Evolutionary conservation across 2,113 vertebrate species (phyloP).

Genomic region (Plecotus auritus): DNA sequence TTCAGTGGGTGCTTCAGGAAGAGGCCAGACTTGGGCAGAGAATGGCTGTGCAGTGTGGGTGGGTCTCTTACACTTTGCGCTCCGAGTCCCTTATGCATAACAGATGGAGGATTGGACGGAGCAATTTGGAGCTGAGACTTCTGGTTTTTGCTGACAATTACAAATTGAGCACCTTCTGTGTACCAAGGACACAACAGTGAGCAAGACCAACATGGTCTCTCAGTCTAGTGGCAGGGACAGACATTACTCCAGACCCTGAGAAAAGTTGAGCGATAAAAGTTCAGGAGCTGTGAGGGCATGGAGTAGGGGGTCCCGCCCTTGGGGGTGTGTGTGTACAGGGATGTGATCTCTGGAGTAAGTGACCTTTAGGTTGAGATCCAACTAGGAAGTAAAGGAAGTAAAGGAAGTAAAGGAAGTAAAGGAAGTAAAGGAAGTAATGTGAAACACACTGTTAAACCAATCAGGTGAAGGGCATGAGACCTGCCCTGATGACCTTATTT

Average conservation of each 20-base stretch:
- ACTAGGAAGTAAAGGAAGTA: background rate
- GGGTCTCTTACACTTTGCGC: background rate
- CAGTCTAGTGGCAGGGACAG: background rate
- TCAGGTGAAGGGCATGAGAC: background rate
- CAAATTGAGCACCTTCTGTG: background rate
- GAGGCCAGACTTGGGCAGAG: background rate
- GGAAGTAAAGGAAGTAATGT: no score
- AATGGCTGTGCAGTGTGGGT: fast-evolving
- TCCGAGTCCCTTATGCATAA: background rate
- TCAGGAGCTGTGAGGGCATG: background rate
- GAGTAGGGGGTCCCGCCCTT: background rate
- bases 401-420: background rate
- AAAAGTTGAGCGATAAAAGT: background rate
- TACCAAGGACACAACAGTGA: background rate
- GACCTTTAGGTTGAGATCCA: background rate
- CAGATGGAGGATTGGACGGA: background rate
- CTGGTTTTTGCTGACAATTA: slow-evolving; percentile 28
- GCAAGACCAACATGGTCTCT: background rate
- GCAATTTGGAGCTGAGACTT: background rate
- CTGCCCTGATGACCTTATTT: background rate
- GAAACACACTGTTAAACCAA: background rate
- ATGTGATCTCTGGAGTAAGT: background rate
- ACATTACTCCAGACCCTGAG: background rate
- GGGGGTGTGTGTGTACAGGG: background rate
- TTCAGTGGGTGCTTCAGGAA: background rate